Percentiles rank a stretch among this genome's conserved stretches.
phyloP scores from a whole-genome alignment of 2,113 vertebrate genomes.

The Epinephelus moara region DNA sequence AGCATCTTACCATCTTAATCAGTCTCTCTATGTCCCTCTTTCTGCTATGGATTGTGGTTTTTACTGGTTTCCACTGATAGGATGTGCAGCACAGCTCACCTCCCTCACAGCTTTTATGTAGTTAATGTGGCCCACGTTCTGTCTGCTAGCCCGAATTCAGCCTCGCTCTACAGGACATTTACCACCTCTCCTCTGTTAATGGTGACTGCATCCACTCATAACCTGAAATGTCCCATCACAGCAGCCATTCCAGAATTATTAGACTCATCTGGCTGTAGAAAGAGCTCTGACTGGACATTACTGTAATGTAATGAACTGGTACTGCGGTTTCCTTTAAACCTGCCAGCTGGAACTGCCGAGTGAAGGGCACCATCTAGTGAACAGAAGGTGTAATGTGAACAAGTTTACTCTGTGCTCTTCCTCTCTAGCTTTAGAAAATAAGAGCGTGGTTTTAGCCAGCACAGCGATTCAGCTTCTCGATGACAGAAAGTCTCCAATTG shows the following conservation, averaged over 20 bases:
- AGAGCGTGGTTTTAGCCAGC: slow-evolving; percentile 97
- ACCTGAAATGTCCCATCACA: slow-evolving; percentile 49
- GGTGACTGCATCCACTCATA: slow-evolving; percentile 47
- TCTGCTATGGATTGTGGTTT: slow-evolving; percentile 58
- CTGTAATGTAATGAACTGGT: slow-evolving; percentile 36
- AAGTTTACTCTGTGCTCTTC: slow-evolving; percentile 16
- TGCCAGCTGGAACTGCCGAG: not conserved
- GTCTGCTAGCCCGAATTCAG: slow-evolving; percentile 27
- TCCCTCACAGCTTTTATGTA: slow-evolving; percentile 36
- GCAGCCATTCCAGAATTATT: slow-evolving; percentile 37
- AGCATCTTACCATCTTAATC: slow-evolving; percentile 49
- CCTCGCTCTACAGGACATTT: slow-evolving; percentile 49
- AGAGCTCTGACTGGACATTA: slow-evolving; percentile 45
- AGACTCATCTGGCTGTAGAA: slow-evolving; percentile 25
- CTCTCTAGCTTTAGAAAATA: slow-evolving; percentile 87
- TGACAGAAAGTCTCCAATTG: slow-evolving; percentile 95
- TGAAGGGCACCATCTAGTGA: slow-evolving; percentile 70
- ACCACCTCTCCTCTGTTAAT: slow-evolving; percentile 45
- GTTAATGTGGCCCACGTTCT: slow-evolving; percentile 44
- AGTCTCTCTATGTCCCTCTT: slow-evolving; percentile 8
- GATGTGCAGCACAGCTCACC: slow-evolving; percentile 51
- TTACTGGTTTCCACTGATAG: slow-evolving; percentile 54
- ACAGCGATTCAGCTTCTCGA: slow-evolving; percentile 96
- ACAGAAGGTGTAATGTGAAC: slow-evolving; percentile 7
- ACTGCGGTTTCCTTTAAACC: slow-evolving; percentile 22